A percentile compares a stretch with the other conserved stretches of the same genome.
These are phyloP conservation scores for Trididemnum miniatum DNA, from an alignment of 23 tunicate species.

Conservation along the genomic window DNA sequence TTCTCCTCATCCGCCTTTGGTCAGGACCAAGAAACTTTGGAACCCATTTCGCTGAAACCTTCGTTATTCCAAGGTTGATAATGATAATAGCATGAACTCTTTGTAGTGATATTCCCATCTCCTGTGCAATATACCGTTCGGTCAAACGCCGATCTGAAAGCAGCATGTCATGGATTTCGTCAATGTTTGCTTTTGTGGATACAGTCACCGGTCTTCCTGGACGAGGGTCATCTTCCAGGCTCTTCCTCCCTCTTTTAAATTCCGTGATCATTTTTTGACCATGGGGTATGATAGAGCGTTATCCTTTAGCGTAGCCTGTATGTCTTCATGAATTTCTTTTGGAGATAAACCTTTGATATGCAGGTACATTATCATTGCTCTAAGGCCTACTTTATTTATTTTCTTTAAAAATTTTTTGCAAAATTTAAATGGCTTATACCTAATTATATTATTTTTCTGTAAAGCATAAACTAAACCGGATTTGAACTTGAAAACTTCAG, in stretches of 20 bases:
- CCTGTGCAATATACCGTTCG: constrained; percentile 6
- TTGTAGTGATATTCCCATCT: constrained; percentile 15
- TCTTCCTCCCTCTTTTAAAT: too few species aligned
- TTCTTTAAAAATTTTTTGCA: too few species aligned
- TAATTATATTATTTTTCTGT: background rate
- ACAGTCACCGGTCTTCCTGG: too few species aligned
- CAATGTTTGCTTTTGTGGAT: too few species aligned
- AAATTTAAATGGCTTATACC: too few species aligned
- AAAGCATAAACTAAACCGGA: background rate
- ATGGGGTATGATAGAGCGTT: constrained; percentile 5
- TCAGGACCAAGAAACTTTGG: constrained; percentile 24
- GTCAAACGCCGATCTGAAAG: too few species aligned
- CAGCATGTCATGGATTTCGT: too few species aligned
- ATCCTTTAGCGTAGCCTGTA: constrained; percentile 6
- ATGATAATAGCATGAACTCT: constrained; percentile 8
- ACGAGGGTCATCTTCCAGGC: too few species aligned
- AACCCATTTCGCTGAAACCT: constrained; percentile 10
- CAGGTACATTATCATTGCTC: background rate
- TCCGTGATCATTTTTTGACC: constrained; percentile 18
- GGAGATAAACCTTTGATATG: constrained; percentile 9
- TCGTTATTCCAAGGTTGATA: constrained; percentile 21
- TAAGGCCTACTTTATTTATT: background rate
- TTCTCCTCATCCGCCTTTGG: too few species aligned
- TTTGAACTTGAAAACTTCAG: background rate
- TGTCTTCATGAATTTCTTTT: constrained; percentile 12